Evolutionary conservation across 1,140 invertebrate species (phyloP).

Genomic region (Meteorus sp.): DNA sequence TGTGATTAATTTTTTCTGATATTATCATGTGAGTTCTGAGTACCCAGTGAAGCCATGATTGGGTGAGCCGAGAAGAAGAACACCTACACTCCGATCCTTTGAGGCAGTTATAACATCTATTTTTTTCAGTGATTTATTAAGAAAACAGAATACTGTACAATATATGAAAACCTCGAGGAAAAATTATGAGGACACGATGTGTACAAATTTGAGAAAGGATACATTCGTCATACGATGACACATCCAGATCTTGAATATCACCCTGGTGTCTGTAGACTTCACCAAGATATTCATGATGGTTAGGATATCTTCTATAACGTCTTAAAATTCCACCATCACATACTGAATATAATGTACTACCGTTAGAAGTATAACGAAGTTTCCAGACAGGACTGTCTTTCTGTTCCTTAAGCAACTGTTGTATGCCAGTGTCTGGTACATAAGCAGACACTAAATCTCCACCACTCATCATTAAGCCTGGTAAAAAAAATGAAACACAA

Average conservation of each 20-base stretch:
- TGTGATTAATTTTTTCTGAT: too few species aligned
- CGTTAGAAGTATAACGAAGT: constrained; percentile 59
- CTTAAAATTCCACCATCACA: constrained; percentile 57
- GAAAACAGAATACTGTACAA: constrained; percentile 11
- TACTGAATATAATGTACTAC: constrained; percentile 57
- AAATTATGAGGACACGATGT: too few species aligned
- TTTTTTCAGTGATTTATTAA: constrained; percentile 6
- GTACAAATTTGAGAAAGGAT: constrained; percentile 47
- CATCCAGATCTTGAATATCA: constrained; percentile 62
- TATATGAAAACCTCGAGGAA: too few species aligned
- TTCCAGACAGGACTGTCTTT: constrained; percentile 57
- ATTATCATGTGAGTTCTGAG: constrained; percentile 58
- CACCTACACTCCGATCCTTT: constrained; percentile 60
- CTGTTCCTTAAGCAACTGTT: constrained; percentile 55
- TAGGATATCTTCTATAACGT: constrained; percentile 58
- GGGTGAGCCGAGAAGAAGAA: constrained; percentile 58
- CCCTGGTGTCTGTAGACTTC: constrained; percentile 59
- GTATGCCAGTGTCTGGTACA: constrained; percentile 56
- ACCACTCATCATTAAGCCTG: constrained; percentile 59
- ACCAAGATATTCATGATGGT: constrained; percentile 58
- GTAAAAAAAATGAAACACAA: neutral
- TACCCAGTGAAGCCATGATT: constrained; percentile 62
- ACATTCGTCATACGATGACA: constrained; percentile 64
- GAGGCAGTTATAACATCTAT: constrained; percentile 61
- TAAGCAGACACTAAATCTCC: constrained; percentile 58